Evolutionary conservation across 35 echinoderm and acorn worm species (phyloP), one percentile per base, ranked within the genome.

Genomic region (Lytechinus variegatus): DNA sequence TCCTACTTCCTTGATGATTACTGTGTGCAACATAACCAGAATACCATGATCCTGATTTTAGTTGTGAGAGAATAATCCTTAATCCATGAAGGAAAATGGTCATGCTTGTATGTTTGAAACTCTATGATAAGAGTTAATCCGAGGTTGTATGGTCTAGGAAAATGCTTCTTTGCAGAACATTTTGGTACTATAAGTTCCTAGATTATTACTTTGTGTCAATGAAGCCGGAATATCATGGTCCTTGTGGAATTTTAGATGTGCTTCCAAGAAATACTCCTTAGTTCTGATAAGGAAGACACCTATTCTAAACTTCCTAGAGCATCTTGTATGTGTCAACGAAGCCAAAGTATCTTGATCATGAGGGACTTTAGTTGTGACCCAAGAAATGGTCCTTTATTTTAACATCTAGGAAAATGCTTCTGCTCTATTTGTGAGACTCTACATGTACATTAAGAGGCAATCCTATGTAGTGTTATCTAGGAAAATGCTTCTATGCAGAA

Each of bases 11-110:
- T 98, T 9, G 97, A 98, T 52, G 97, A 98, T 89, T 98, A 98
- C 86, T 98, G 96, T 95, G 92, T 99, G 27, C 98, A 6, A 97
- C 97, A 53, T 96, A 99, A 94, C 98, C 98, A 12, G 96, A 99
- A 11, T 99, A 99, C 94, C 94, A 95, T 86, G 98, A 99, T 56
- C 96, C 98, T 53, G 92, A 57, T 93, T 93, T 28, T 93, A 93
- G 27, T 44, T 79, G 66, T 79, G 66, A 79, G 3, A 24, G 19
- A 44, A 9, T 44, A 44, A 44, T 44, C 33, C 33, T 44, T 44
- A 44, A 2, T 44, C 2, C 33, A 44, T 44, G 33, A 44, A 44
- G 2, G 33, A 44, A 44, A 44, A 44, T 44, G 33, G 1, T 2
- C 0, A 44, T 44, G 33, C 33, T 44, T 2, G 33, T 44, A 44